phyloP scores from a whole-genome alignment of 2,888 invertebrate genomes.

The Archips crataeganus region DNA sequence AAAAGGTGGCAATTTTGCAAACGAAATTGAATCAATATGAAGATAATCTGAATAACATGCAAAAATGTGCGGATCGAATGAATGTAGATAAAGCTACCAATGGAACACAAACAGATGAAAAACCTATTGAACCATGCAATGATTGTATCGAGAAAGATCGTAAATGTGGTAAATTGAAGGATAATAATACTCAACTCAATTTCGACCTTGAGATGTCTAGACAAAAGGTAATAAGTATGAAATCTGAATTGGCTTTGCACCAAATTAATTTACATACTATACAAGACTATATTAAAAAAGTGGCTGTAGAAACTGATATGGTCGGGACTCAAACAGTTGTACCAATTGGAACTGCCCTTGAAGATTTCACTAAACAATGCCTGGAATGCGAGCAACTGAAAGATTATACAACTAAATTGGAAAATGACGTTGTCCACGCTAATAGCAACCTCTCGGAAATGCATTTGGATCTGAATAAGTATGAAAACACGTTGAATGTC shows the following conservation, averaged over 20 bases:
- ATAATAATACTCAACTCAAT: neutral
- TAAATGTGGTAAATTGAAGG: slow-evolving; percentile 13
- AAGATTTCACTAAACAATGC: slow-evolving; percentile 56
- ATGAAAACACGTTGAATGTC: slow-evolving; percentile 63
- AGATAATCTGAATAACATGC: slow-evolving; percentile 21
- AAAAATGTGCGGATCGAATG: slow-evolving; percentile 11
- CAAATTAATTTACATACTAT: slow-evolving; percentile 13
- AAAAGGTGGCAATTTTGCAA: slow-evolving; percentile 21
- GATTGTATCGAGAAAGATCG: slow-evolving; percentile 24
- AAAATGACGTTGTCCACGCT: slow-evolving; percentile 58
- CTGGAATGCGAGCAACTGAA: slow-evolving; percentile 60
- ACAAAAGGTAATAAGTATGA: neutral
- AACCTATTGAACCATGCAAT: slow-evolving; percentile 5
- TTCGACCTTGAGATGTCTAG: slow-evolving; percentile 18
- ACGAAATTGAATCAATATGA: slow-evolving; percentile 25
- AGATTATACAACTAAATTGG: slow-evolving; percentile 57
- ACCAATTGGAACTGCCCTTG: slow-evolving; percentile 50
- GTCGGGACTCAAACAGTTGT: slow-evolving; percentile 49
- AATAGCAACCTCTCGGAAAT: slow-evolving; percentile 56
- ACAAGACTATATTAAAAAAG: slow-evolving; percentile 13
- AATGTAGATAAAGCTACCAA: slow-evolving; percentile 3
- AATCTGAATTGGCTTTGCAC: slow-evolving; percentile 19
- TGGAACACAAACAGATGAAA: slow-evolving; percentile 27
- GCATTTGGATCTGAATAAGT: slow-evolving; percentile 59
- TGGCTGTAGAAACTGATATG: neutral